A percentile compares a stretch with the other conserved stretches of the same genome.
Evolutionary conservation across 2,888 invertebrate genomes (phyloP).

Genomic region (Cerceris rybyensis): DNA sequence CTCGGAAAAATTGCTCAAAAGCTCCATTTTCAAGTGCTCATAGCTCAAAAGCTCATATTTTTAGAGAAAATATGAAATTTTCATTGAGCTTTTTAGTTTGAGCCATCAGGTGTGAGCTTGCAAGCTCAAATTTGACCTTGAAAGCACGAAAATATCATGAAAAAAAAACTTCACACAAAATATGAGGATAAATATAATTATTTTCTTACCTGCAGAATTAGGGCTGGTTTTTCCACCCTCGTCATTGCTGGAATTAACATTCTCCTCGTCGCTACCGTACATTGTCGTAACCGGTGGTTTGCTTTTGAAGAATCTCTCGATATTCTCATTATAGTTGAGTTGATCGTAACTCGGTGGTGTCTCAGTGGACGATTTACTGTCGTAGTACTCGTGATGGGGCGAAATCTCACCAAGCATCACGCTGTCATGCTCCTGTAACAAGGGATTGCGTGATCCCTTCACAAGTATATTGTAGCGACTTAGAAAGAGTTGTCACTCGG

Average conservation of each 20-base stretch:
- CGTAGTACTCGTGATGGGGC: constrained; percentile 90
- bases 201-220: constrained; percentile 62
- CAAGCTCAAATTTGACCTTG: too few relatives aligned
- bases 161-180: neutral
- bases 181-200: neutral
- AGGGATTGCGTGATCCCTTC: constrained; percentile 80
- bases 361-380: constrained; percentile 90
- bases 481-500: constrained; percentile 54
- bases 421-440: constrained; percentile 88
- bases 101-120: too few relatives aligned
- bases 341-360: constrained; percentile 93
- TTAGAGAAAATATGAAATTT: too few relatives aligned
- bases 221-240: constrained; percentile 67
- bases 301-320: constrained; percentile 85
- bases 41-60: too few relatives aligned
- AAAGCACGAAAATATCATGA: too few relatives aligned
- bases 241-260: constrained; percentile 70
- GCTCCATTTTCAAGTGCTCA: too few relatives aligned
- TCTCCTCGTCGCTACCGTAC: constrained; percentile 75
- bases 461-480: constrained; percentile 75
- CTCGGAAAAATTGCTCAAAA: too few relatives aligned
- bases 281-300: constrained; percentile 62
- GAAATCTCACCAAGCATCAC: constrained; percentile 93
- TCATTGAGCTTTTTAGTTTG: too few relatives aligned
- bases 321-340: constrained; percentile 92